A percentile compares a stretch with the other conserved stretches of the same genome.
Evolutionary conservation across 2,888 invertebrate genomes (phyloP).

Genomic region (Monoplex corrugatus): DNA sequence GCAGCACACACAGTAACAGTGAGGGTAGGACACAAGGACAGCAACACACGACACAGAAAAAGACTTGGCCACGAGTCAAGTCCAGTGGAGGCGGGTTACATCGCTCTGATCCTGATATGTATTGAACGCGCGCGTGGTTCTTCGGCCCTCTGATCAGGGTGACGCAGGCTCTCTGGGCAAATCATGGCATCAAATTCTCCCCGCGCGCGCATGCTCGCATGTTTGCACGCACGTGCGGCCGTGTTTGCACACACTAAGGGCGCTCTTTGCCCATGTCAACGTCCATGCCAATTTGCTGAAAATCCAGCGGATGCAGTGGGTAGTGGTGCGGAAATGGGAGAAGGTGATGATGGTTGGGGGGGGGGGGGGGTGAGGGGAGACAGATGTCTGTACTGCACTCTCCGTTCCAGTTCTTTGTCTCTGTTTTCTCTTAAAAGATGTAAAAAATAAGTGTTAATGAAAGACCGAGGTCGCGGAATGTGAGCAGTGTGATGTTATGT

Average conservation of each 20-base stretch:
- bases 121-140: no score
- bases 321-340: background rate
- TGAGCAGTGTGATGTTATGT: no score
- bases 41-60: background rate
- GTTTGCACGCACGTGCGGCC: slow-evolving; percentile 25
- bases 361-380: background rate
- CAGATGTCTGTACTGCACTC: no score
- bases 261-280: slow-evolving; percentile 25
- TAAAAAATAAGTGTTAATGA: no score
- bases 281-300: slow-evolving; percentile 27
- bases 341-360: background rate
- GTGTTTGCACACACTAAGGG: slow-evolving; percentile 12
- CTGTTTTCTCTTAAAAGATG: no score
- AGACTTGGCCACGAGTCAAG: background rate
- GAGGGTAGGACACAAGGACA: no score
- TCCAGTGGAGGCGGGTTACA: no score
- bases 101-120: no score
- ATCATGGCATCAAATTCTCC: background rate
- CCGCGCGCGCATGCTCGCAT: background rate
- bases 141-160: background rate
- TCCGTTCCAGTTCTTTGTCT: no score
- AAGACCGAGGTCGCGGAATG: no score
- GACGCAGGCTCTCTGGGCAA: background rate
- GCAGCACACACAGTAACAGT: no score
- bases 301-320: no score